phyloP scores from a whole-genome alignment of 2,113 vertebrate species.

The Picathartes gymnocephalus region DNA sequence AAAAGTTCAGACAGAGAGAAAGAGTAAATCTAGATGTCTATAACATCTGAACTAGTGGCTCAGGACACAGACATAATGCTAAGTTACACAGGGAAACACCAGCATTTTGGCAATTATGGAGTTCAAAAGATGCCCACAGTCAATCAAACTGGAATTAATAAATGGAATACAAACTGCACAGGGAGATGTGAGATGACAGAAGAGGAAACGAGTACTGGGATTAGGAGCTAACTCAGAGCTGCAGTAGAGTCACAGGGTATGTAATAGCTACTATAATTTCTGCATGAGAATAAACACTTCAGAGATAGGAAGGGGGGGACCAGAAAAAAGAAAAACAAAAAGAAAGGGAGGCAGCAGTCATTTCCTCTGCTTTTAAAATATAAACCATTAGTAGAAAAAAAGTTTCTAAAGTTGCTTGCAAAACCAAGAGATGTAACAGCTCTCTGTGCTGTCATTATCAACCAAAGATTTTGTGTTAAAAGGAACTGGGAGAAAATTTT shows the following conservation, averaged over 20 bases:
- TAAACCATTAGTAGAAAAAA: not conserved
- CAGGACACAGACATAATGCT: not conserved
- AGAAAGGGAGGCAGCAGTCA: not conserved
- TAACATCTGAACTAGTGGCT: not conserved
- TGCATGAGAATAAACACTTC: not conserved
- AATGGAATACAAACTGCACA: not conserved
- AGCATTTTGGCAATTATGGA: not conserved
- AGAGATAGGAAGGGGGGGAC: not conserved
- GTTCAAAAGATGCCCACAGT: not conserved
- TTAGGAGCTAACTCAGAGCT: not conserved
- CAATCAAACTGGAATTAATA: not conserved
- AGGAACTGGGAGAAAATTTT: not conserved
- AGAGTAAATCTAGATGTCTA: not conserved
- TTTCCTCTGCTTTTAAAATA: not conserved
- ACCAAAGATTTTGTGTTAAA: not conserved
- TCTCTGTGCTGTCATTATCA: not conserved
- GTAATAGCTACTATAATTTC: not conserved
- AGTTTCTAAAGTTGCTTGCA: not conserved
- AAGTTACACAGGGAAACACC: not conserved
- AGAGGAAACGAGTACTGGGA: not conserved
- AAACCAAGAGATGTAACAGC: not conserved
- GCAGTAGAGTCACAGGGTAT: not conserved
- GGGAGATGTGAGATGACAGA: not conserved
- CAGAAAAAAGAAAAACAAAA: not conserved
- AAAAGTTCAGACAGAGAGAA: not conserved